Evolutionary conservation across 2,113 vertebrate genomes (phyloP).

Genomic region (Strix aluco): DNA sequence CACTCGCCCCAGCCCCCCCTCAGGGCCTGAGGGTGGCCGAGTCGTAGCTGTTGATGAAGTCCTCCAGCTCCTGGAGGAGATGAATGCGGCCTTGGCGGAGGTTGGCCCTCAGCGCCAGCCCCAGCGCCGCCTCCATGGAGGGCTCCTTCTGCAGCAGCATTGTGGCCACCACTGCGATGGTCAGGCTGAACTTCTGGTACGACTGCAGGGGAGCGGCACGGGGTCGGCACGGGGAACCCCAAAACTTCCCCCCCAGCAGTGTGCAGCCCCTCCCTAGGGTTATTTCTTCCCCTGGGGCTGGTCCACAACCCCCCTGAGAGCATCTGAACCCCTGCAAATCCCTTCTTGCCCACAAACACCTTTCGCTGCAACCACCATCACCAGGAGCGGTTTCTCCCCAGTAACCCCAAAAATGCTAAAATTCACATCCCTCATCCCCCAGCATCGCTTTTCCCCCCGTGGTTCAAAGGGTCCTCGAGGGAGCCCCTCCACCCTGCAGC

Average conservation of each 20-base stretch:
- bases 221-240: neutral
- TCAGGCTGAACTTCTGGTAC: conserved; percentile 58
- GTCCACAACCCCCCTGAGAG: fast-evolving
- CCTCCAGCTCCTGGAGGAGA: conserved; percentile 47
- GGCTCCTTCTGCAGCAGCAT: conserved; percentile 68
- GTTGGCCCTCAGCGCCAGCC: conserved; percentile 51
- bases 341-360: neutral
- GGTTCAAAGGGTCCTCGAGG: neutral
- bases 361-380: neutral
- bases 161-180: conserved; percentile 44
- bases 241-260: neutral
- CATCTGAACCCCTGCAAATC: neutral
- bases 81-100: conserved; percentile 31
- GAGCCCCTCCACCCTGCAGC: fast-evolving
- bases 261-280: neutral
- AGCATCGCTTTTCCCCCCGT: fast-evolving
- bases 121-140: conserved; percentile 49
- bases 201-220: neutral
- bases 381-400: neutral
- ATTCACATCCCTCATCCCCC: fast-evolving
- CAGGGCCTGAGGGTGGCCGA: neutral
- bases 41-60: conserved; percentile 63
- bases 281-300: too few relatives aligned
- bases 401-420: neutral
- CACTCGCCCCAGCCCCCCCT: fast-evolving